Percentiles rank a stretch among this genome's conserved stretches.
Evolutionary conservation across 2,888 invertebrate species (phyloP).

Genomic region (Drosophila quinaria): DNA sequence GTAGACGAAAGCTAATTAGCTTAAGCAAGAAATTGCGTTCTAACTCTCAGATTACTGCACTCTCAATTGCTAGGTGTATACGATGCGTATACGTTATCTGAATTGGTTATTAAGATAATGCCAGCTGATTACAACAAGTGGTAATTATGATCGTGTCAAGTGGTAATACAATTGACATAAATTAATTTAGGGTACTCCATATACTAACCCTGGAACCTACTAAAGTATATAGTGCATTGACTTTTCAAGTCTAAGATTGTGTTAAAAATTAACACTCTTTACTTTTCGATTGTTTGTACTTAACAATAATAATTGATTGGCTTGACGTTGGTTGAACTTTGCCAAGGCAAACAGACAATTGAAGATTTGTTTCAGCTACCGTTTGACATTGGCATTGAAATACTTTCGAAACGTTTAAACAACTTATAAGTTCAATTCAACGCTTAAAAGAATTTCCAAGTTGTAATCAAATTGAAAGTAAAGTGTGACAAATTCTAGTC

Average conservation of each 20-base stretch:
- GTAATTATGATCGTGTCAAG: slow-evolving; percentile 17
- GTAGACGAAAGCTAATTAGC: slow-evolving; percentile 38
- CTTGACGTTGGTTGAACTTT: slow-evolving; percentile 37
- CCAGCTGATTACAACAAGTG: slow-evolving; percentile 21
- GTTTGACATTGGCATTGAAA: slow-evolving; percentile 43
- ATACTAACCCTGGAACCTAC: slow-evolving; percentile 26
- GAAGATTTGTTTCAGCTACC: slow-evolving; percentile 32
- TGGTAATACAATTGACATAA: slow-evolving; percentile 2
- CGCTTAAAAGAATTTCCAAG: not conserved
- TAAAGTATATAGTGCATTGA: slow-evolving; percentile 28
- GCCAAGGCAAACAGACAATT: slow-evolving; percentile 35
- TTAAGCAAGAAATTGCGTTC: slow-evolving; percentile 47
- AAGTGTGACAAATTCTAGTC: not conserved
- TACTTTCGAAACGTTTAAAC: slow-evolving; percentile 10
- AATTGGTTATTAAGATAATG: slow-evolving; percentile 25
- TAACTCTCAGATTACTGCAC: slow-evolving; percentile 17
- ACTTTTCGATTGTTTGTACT: slow-evolving; percentile 15
- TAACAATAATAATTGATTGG: slow-evolving; percentile 33
- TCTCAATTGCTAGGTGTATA: slow-evolving; percentile 2
- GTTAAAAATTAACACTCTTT: slow-evolving; percentile 40
- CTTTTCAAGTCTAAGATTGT: slow-evolving; percentile 19
- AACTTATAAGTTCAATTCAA: slow-evolving; percentile 6
- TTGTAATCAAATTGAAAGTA: not conserved
- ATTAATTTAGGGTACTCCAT: not conserved
- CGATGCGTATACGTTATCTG: slow-evolving; percentile 40